Percentiles rank a stretch among this genome's conserved stretches.
Evolutionary conservation across 2,113 vertebrate species (phyloP).

Genomic region (Hyaena hyaena): DNA sequence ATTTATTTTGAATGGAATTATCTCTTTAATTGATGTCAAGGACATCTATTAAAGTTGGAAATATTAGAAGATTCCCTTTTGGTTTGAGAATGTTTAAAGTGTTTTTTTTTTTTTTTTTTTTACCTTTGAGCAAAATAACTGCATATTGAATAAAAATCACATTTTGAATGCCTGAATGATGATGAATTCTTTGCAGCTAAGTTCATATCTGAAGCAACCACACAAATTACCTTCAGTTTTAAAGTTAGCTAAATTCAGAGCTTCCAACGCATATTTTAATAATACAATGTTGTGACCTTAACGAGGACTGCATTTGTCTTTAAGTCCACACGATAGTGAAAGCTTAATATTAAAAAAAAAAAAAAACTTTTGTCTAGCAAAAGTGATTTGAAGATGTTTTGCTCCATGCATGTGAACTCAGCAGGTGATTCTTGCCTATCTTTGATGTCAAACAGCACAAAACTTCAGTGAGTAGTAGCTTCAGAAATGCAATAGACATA

Average conservation of each 20-base stretch:
- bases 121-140: conserved; percentile 83
- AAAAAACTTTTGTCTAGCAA: conserved; percentile 98
- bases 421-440: conserved; percentile 97
- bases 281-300: conserved; percentile 82
- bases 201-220: conserved; percentile 76
- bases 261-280: conserved; percentile 83
- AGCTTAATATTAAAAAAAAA: conserved; percentile 90
- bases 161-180: conserved; percentile 66
- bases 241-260: conserved; percentile 81
- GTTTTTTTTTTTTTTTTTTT: conserved; percentile 70
- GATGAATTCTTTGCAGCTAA: conserved; percentile 72
- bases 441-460: conserved; percentile 99
- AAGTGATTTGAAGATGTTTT: conserved; percentile 99
- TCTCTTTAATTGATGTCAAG: conserved; percentile 71
- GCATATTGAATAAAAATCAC: conserved; percentile 80
- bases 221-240: conserved; percentile 75
- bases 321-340: conserved; percentile 87
- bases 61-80: conserved; percentile 79
- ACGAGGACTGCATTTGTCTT: conserved; percentile 89
- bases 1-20: conserved; percentile 75
- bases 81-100: conserved; percentile 76
- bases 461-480: conserved; percentile 96
- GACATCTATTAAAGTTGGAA: conserved; percentile 80
- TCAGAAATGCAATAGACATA: conserved; percentile 97
- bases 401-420: conserved; percentile 96